A percentile compares a stretch with the other conserved stretches of the same genome.
Conservation (phyloP, 2,113 vertebrate genomes). For the Grallaria varia region DNA sequence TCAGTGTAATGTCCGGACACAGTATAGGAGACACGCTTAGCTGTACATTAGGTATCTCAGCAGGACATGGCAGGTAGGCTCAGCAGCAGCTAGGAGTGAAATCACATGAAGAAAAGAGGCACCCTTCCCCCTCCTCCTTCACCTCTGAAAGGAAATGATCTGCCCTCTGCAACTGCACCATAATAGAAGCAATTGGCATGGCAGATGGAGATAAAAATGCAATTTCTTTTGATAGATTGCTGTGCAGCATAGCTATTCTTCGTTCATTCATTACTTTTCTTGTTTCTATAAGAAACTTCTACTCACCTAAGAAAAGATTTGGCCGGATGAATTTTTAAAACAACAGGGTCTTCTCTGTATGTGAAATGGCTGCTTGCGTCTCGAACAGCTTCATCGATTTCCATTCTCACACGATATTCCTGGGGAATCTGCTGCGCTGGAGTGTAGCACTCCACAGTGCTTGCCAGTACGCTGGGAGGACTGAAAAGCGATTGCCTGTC, state of each 20-base stretch:
- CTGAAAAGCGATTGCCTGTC: not conserved
- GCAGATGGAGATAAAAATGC: slow-evolving; percentile 46
- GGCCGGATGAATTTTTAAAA: slow-evolving; percentile 86
- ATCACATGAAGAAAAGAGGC: not conserved
- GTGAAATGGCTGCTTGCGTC: slow-evolving; percentile 74
- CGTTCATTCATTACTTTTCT: slow-evolving; percentile 4
- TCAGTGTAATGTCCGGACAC: slow-evolving; percentile 4
- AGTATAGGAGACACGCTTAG: not conserved
- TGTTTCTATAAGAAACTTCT: not conserved
- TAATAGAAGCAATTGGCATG: slow-evolving; percentile 30
- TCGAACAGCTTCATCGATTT: slow-evolving; percentile 81
- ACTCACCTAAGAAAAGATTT: slow-evolving; percentile 94
- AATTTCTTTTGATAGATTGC: slow-evolving; percentile 48
- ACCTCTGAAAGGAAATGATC: slow-evolving; percentile 37
- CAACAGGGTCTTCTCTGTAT: slow-evolving; percentile 88
- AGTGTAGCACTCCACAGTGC: slow-evolving; percentile 84
- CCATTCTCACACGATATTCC: slow-evolving; percentile 78
- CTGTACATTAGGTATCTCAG: not conserved
- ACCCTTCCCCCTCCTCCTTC: slow-evolving; percentile 30
- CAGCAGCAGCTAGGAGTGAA: not conserved
- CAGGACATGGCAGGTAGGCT: slow-evolving; percentile 11
- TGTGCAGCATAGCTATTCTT: not conserved
- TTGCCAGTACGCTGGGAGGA: slow-evolving; percentile 58
- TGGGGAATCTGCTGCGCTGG: slow-evolving; percentile 76
- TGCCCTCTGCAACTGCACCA: slow-evolving; percentile 29